Percentiles rank a stretch among this genome's conserved stretches.
Conservation (phyloP, 1,140 invertebrate genomes). For the Stenopsyche tienmushanensis region DNA sequence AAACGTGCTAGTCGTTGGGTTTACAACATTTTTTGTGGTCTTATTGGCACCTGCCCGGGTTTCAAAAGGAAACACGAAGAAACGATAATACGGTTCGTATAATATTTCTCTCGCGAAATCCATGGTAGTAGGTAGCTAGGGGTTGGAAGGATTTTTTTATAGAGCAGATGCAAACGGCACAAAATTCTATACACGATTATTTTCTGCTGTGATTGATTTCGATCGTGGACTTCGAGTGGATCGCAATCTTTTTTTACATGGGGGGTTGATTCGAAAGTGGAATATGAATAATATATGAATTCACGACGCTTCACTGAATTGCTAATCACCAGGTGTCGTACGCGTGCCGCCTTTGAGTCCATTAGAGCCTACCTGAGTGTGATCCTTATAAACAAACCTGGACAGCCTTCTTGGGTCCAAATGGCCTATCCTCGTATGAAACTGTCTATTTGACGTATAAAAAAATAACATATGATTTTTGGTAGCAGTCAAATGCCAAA, state of each 20-base stretch:
- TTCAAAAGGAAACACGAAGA: constrained; percentile 2
- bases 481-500: constrained; percentile 3
- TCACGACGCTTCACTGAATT: background rate
- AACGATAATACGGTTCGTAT: constrained; percentile 21
- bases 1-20: constrained; percentile 33
- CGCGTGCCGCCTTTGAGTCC: constrained; percentile 22
- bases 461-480: constrained; percentile 7
- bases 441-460: constrained; percentile 26
- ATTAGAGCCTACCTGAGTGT: constrained; percentile 11
- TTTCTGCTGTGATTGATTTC: too few species aligned
- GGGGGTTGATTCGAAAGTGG: too few species aligned
- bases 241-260: too few species aligned
- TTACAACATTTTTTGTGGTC: constrained; percentile 5
- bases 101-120: too few species aligned
- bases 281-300: too few species aligned
- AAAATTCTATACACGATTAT: too few species aligned
- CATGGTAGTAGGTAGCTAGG: too few species aligned
- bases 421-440: constrained; percentile 12
- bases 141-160: too few species aligned
- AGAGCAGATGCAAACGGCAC: too few species aligned
- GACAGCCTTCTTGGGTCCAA: background rate
- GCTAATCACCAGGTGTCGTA: constrained; percentile 27
- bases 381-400: constrained; percentile 13
- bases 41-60: constrained; percentile 22
- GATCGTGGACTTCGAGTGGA: too few species aligned